Percentiles rank a stretch among this genome's conserved stretches.
phyloP scores from a whole-genome alignment of 2,888 invertebrate genomes.

The Cybosia mesomella region DNA sequence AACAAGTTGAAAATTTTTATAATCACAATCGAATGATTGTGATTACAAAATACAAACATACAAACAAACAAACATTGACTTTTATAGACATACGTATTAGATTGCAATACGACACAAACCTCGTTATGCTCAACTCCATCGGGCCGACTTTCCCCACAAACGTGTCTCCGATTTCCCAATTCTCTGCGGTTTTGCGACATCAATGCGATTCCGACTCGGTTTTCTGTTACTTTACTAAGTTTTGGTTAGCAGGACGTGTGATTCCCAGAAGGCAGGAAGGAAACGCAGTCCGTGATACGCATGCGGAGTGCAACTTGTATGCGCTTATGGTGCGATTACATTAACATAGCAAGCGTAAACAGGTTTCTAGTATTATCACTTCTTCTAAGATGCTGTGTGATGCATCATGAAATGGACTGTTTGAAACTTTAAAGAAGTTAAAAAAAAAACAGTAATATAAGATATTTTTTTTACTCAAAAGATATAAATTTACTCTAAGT shows the following conservation, averaged over 20 bases:
- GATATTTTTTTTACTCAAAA: too few relatives aligned
- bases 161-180: constrained; percentile 24
- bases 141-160: constrained; percentile 11
- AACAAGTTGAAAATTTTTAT: not conserved
- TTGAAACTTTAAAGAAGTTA: not conserved
- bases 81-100: not conserved
- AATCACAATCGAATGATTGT: not conserved
- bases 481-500: too few relatives aligned
- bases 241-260: constrained; percentile 39
- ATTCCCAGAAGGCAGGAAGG: constrained; percentile 79
- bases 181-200: constrained; percentile 25
- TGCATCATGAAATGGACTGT: not conserved
- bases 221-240: constrained; percentile 41
- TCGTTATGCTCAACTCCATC: not conserved
- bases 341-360: constrained; percentile 20
- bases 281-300: constrained; percentile 71
- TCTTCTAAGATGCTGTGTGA: not conserved
- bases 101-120: not conserved
- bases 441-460: too few relatives aligned
- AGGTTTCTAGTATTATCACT: not conserved
- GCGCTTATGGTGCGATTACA: constrained; percentile 27
- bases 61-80: not conserved
- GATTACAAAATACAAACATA: not conserved
- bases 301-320: constrained; percentile 60
- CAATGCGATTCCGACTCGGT: constrained; percentile 51